Percentiles rank a stretch among this genome's conserved stretches.
Evolutionary conservation across 2,797 vertebrate species (phyloP).

Genomic region (Enteromius afrohamiltoni): DNA sequence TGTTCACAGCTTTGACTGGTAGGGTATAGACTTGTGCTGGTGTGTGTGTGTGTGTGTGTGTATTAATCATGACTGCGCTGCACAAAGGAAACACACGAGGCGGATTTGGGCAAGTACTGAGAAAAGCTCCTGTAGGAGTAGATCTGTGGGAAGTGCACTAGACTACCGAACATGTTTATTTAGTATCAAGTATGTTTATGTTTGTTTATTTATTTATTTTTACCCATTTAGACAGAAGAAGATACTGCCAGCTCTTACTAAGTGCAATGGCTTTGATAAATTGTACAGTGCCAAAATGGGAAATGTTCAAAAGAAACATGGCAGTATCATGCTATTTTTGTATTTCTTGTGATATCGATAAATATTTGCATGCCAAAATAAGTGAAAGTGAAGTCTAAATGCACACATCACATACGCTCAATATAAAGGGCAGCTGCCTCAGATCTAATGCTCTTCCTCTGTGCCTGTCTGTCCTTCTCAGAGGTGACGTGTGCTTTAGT

Average conservation of each 20-base stretch:
- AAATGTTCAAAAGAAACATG: not conserved
- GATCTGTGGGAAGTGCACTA: constrained; percentile 26
- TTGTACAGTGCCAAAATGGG: not conserved
- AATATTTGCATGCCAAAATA: not conserved
- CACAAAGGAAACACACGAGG: constrained; percentile 52
- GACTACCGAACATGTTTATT: not conserved
- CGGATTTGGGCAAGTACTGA: constrained; percentile 59
- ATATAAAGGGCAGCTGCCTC: not conserved
- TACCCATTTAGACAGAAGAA: not conserved
- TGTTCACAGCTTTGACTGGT: not conserved
- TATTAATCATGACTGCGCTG: constrained; percentile 48
- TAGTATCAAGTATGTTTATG: not conserved
- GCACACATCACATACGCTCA: no score
- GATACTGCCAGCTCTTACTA: no score
- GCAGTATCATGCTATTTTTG: not conserved
- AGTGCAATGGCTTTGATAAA: not conserved
- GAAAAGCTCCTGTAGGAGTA: constrained; percentile 50
- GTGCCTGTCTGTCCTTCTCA: constrained; percentile 16
- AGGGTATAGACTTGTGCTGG: not conserved
- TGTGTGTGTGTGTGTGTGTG: no score
- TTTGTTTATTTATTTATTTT: not conserved
- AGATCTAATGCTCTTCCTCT: not conserved
- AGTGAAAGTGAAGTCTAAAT: not conserved
- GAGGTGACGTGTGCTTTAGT: constrained; percentile 51
- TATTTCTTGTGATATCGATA: not conserved